Conservation (phyloP, 2,888 invertebrate species). For the Parelbella ahira region DNA sequence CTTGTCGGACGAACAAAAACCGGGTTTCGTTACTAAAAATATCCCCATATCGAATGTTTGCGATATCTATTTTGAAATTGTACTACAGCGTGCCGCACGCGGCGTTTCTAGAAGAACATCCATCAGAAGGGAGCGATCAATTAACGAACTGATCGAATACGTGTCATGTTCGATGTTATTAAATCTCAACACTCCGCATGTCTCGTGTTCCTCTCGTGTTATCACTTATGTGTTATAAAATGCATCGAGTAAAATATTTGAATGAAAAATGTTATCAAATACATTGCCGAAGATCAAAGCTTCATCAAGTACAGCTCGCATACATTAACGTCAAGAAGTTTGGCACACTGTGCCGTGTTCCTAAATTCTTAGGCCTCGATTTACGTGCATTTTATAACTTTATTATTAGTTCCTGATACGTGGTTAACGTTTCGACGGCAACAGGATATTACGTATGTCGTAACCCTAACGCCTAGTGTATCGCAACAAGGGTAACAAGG, state of each 20-base stretch:
- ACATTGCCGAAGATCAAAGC: slow-evolving; percentile 38
- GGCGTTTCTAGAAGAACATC: slow-evolving; percentile 31
- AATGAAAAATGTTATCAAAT: slow-evolving; percentile 33
- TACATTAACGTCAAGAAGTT: slow-evolving; percentile 29
- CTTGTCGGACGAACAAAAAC: slow-evolving; percentile 64
- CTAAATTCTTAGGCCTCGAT: slow-evolving; percentile 19
- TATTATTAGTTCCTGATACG: slow-evolving; percentile 33
- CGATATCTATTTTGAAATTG: slow-evolving; percentile 74
- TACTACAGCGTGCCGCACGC: slow-evolving; percentile 45
- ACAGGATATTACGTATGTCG: slow-evolving; percentile 43
- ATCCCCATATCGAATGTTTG: slow-evolving; percentile 77
- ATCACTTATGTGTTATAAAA: slow-evolving; percentile 6
- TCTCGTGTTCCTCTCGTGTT: not conserved
- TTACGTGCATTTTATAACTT: slow-evolving; percentile 16
- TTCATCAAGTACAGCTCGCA: slow-evolving; percentile 4
- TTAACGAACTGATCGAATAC: slow-evolving; percentile 10
- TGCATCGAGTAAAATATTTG: slow-evolving; percentile 29
- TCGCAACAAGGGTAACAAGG: slow-evolving; percentile 4
- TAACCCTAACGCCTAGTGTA: slow-evolving; percentile 24
- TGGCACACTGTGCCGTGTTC: slow-evolving; percentile 18
- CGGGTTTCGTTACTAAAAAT: slow-evolving; percentile 76
- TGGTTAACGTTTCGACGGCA: slow-evolving; percentile 30
- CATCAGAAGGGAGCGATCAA: slow-evolving; percentile 23
- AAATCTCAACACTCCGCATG: not conserved
- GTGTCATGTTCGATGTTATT: slow-evolving; percentile 5